Conservation (phyloP, 2,113 vertebrate genomes). For the Myotis brandtii region DNA sequence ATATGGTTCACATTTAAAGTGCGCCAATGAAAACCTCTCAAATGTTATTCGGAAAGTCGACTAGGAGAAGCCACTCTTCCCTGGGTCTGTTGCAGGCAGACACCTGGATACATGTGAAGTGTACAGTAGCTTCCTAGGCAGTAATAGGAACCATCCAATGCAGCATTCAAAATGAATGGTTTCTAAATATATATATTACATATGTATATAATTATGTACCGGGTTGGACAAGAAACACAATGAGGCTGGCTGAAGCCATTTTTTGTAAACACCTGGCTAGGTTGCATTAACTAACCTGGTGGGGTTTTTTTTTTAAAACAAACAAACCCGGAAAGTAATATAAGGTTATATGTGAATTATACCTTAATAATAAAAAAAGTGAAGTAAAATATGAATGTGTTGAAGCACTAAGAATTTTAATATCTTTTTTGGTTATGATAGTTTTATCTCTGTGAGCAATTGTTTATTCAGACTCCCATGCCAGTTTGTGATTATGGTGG, state of each 20-base stretch:
- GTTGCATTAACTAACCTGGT: not conserved
- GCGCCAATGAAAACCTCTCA: not conserved
- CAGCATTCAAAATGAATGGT: not conserved
- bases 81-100: not conserved
- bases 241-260: not conserved
- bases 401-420: not conserved
- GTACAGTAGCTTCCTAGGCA: not conserved
- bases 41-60: not conserved
- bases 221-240: not conserved
- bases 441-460: not conserved
- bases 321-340: not conserved
- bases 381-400: not conserved
- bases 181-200: not conserved
- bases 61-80: not conserved
- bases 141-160: not conserved
- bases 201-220: not conserved
- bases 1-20: constrained; percentile 4
- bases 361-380: not conserved
- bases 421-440: not conserved
- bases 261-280: not conserved
- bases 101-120: not conserved
- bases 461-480: not conserved
- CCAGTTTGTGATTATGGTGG: not conserved
- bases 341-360: not conserved
- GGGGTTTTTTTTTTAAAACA: not conserved